Evolutionary conservation across 2,113 vertebrate species (phyloP).

Genomic region (Phyllopteryx taeniolatus): DNA sequence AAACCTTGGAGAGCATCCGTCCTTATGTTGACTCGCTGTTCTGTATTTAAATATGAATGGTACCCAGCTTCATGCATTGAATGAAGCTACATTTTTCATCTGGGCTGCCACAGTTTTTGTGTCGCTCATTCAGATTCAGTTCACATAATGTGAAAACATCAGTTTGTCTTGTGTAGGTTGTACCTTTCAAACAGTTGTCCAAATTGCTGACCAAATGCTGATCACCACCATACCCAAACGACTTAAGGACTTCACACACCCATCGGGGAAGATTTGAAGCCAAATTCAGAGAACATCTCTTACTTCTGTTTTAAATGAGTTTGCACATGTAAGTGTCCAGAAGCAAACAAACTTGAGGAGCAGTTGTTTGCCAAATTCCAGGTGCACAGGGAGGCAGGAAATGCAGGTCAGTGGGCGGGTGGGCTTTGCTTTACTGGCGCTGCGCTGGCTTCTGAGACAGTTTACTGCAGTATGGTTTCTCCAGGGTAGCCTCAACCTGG

Average conservation of each 20-base stretch:
- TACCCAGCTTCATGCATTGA: background rate
- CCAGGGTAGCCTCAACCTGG: slow-evolving; percentile 33
- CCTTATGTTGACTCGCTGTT: background rate
- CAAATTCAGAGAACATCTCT: background rate
- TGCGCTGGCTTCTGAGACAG: slow-evolving; percentile 45
- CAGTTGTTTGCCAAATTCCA: slow-evolving; percentile 28
- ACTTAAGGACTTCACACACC: background rate
- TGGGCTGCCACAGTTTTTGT: background rate
- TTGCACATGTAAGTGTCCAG: slow-evolving; percentile 7
- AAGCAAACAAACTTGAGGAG: slow-evolving; percentile 9
- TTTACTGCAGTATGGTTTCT: slow-evolving; percentile 54
- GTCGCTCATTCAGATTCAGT: background rate
- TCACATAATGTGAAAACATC: background rate
- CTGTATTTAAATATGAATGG: background rate
- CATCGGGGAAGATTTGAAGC: background rate
- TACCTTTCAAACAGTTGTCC: background rate
- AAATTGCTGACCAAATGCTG: background rate
- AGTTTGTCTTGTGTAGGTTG: background rate
- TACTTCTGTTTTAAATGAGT: background rate
- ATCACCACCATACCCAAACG: no score
- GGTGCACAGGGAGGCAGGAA: slow-evolving; percentile 32
- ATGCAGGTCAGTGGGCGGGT: slow-evolving; percentile 54
- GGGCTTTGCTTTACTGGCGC: slow-evolving; percentile 54
- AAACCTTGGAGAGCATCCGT: slow-evolving; percentile 3
- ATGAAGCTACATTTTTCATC: background rate